Evolutionary conservation across 2,113 vertebrate species (phyloP).

Genomic region (Hyperoodon ampullatus): DNA sequence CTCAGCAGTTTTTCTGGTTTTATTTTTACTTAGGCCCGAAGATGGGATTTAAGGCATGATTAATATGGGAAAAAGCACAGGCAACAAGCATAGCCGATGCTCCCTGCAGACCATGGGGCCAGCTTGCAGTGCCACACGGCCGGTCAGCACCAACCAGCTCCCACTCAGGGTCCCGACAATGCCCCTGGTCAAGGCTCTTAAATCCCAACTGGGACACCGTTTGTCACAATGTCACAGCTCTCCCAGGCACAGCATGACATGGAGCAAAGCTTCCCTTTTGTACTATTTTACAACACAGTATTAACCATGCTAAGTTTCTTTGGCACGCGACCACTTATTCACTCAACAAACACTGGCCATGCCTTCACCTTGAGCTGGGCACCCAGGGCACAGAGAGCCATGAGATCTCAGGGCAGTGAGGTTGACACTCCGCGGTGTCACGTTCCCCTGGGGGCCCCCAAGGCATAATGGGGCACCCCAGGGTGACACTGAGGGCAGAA

Average conservation of each 20-base stretch:
- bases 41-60: not conserved
- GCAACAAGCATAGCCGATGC: fast-evolving
- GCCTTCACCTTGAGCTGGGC: not conserved
- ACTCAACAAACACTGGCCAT: not conserved
- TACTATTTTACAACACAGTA: fast-evolving
- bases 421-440: too few species aligned
- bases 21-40: not conserved
- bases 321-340: fast-evolving
- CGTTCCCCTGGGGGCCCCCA: not conserved
- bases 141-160: too few species aligned
- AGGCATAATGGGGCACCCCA: not conserved
- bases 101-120: too few species aligned
- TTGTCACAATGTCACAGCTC: fast-evolving
- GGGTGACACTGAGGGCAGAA: not conserved
- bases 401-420: fast-evolving
- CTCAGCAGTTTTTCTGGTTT: not conserved
- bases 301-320: fast-evolving
- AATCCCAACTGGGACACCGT: fast-evolving
- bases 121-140: not conserved
- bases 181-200: fast-evolving
- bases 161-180: not conserved
- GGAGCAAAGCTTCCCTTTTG: fast-evolving
- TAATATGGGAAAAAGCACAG: not conserved
- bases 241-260: fast-evolving
- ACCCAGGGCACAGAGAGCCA: fast-evolving